Evolutionary conservation across 2,888 invertebrate genomes (phyloP).

Genomic region (Sericinus montela): DNA sequence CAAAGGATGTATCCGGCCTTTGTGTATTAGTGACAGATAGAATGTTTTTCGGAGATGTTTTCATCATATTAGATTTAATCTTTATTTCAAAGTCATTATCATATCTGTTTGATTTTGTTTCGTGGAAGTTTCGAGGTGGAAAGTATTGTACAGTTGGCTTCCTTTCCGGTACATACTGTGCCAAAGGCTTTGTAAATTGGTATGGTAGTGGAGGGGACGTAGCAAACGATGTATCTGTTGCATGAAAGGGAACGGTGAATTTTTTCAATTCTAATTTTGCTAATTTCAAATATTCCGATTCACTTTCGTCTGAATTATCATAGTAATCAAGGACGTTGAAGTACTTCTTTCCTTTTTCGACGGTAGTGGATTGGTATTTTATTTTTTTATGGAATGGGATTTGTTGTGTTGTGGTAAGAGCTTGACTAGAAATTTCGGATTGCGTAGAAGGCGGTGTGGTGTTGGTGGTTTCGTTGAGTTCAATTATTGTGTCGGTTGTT

Average conservation of each 20-base stretch:
- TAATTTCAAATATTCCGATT: slow-evolving; percentile 49
- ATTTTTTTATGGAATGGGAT: background rate
- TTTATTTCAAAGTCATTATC: slow-evolving; percentile 42
- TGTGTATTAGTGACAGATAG: slow-evolving; percentile 22
- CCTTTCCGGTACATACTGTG: slow-evolving; percentile 39
- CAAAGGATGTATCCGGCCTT: slow-evolving; percentile 18
- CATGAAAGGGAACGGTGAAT: slow-evolving; percentile 30
- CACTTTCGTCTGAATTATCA: slow-evolving; percentile 48
- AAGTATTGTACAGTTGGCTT: slow-evolving; percentile 63
- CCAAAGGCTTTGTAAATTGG: slow-evolving; percentile 27
- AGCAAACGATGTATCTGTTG: slow-evolving; percentile 18
- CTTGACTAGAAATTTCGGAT: background rate
- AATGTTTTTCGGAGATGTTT: slow-evolving; percentile 29
- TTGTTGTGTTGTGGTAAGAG: background rate
- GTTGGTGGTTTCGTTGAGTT: background rate
- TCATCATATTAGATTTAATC: slow-evolving; percentile 36
- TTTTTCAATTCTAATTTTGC: slow-evolving; percentile 61
- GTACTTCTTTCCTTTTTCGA: slow-evolving; percentile 38
- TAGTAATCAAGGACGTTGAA: slow-evolving; percentile 51
- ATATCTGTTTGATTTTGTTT: slow-evolving; percentile 35
- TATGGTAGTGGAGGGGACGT: slow-evolving; percentile 27
- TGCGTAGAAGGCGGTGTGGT: background rate
- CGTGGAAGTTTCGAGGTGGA: slow-evolving; percentile 48
- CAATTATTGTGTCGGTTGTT: background rate
- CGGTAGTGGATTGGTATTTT: slow-evolving; percentile 17